Conservation (phyloP, 1,140 invertebrate species). For the Tachypleus tridentatus region DNA sequence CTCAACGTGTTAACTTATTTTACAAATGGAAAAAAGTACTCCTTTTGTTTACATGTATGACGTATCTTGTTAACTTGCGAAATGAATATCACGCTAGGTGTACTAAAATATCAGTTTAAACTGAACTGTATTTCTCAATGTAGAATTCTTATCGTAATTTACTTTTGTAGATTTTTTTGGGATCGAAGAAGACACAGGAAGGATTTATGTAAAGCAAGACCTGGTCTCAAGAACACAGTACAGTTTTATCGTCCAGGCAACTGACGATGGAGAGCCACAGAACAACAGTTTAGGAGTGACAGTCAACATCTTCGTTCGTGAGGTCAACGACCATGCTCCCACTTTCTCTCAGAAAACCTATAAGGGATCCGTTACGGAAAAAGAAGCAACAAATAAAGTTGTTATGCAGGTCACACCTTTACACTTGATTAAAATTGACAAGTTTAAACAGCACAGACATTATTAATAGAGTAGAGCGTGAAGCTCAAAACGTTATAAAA, state of each 20-base stretch:
- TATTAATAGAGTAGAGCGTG: too few species aligned
- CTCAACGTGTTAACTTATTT: too few species aligned
- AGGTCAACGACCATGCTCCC: constrained; percentile 37
- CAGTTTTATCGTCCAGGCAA: constrained; percentile 31
- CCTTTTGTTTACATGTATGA: too few species aligned
- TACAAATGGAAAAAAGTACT: too few species aligned
- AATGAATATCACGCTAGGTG: too few species aligned
- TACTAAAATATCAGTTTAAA: too few species aligned
- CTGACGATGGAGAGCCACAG: constrained; percentile 33
- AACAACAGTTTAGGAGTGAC: constrained; percentile 28
- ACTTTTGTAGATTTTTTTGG: constrained; percentile 23
- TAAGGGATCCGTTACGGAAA: constrained; percentile 24
- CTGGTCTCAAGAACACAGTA: constrained; percentile 33
- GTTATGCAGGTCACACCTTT: constrained; percentile 15
- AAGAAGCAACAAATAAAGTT: constrained; percentile 20
- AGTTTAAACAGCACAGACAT: too few species aligned
- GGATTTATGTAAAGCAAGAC: constrained; percentile 26
- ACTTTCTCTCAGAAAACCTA: constrained; percentile 30
- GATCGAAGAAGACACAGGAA: constrained; percentile 26
- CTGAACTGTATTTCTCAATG: too few species aligned
- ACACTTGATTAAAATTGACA: too few species aligned
- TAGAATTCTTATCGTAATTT: too few species aligned
- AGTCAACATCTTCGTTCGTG: constrained; percentile 30
- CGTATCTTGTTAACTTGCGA: too few species aligned
- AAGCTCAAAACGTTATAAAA: too few species aligned